Base-by-base conservation (phyloP, 2,113 vertebrate species). In the Nothobranchius kuhntae region DNA sequence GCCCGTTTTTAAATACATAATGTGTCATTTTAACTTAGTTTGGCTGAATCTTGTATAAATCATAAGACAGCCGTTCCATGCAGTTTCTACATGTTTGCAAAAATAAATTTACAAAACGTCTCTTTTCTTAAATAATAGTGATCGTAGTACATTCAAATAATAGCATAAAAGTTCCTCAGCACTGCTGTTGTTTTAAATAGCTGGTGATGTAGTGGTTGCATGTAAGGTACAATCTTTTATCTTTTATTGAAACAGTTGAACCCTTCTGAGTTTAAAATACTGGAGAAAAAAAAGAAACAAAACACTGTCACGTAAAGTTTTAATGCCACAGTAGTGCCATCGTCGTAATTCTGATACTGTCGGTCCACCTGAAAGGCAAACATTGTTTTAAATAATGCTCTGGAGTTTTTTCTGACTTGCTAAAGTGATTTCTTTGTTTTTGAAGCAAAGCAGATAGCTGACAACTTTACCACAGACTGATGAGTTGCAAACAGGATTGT, bases 81-180 rank as follows among this genome's bases (percentile, higher is more conserved):
- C 80, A 79, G 57, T 84, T 65, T 89, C 79, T 83, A 82, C 57
- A 86, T 52, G 75, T 87, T 83, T 86, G 88, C 30, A 83, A 91
- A 91, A 86, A 78, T 24, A 88, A 90, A 90, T 85, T 83, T 87
- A 88, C 83, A 91, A 89, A 87, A 73, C 64, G 13, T 71, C 45
- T 82, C 47, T 81, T 85, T 87, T 76, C 89, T 93, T 93, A 94
- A 94, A 94, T 94, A 93, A 92, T 90, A 89, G 69, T 78, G 80
- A 86, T 78, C 90, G 64, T 73, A 80, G 81, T 88, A 93, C 91
- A 92, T 91, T 91, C 87, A 91, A 90, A 92, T 85, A 87, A 89
- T 86, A 92, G 87, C 81, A 87, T 86, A 83, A 88, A 83, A 81
- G 36, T 83, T 89, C 74, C 80, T 89, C 78, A 76, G 76, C 87